Evolutionary conservation across 2,888 invertebrate species (phyloP).

Genomic region (Drosophila parthenogenetica): DNA sequence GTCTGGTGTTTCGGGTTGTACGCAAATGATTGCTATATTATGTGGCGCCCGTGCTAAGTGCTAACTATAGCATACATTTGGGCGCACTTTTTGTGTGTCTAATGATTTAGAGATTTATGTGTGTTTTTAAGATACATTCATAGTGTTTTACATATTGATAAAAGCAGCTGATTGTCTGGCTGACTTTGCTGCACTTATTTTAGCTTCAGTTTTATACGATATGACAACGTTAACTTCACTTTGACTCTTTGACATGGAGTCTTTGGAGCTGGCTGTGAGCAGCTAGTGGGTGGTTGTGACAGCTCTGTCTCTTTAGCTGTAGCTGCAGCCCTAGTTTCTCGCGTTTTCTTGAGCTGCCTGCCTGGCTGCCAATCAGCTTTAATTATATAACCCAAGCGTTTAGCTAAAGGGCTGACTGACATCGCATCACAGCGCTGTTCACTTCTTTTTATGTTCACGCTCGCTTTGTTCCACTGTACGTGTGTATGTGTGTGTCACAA

Average conservation of each 20-base stretch:
- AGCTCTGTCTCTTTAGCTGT: constrained; percentile 5
- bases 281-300: not conserved
- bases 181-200: constrained; percentile 10
- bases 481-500: constrained; percentile 61
- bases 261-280: not conserved
- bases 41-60: constrained; percentile 60
- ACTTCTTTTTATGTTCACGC: constrained; percentile 67
- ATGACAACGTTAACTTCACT: constrained; percentile 14
- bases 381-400: constrained; percentile 64
- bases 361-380: constrained; percentile 65
- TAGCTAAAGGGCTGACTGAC: constrained; percentile 41
- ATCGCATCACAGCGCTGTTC: constrained; percentile 41
- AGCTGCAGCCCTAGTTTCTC: not conserved
- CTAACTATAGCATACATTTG: constrained; percentile 69
- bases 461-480: constrained; percentile 53
- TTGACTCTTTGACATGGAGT: constrained; percentile 4
- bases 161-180: constrained; percentile 59
- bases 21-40: constrained; percentile 68
- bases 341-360: constrained; percentile 15
- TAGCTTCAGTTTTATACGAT: constrained; percentile 12
- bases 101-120: constrained; percentile 54
- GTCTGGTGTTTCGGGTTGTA: constrained; percentile 11
- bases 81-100: constrained; percentile 61
- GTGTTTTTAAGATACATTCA: not conserved
- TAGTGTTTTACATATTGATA: constrained; percentile 36